Percentiles rank a stretch among this genome's conserved stretches.
phyloP scores from a whole-genome alignment of 2,113 vertebrate species.

The Climacteris rufus region DNA sequence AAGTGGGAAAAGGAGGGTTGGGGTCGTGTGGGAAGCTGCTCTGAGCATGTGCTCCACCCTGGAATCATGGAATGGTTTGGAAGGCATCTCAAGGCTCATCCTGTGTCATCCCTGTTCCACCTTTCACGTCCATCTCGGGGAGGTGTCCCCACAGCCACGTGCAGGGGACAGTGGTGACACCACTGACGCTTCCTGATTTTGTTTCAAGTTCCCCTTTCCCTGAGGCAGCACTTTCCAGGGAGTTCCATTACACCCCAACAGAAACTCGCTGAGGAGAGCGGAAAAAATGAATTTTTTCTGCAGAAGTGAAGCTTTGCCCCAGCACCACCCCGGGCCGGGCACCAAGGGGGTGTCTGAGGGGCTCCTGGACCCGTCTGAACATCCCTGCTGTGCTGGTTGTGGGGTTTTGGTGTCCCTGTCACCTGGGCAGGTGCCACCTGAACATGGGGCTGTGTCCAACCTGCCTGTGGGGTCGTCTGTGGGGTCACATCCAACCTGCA shows the following conservation, averaged over 20 bases:
- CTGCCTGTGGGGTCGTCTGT: too few species aligned
- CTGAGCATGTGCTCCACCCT: fast-evolving
- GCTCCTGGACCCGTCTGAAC: fast-evolving
- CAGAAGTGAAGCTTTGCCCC: background rate
- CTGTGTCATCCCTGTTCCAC: too few species aligned
- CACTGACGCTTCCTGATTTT: fast-evolving
- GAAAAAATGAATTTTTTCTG: fast-evolving
- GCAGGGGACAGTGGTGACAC: background rate
- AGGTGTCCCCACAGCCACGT: background rate
- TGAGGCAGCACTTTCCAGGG: background rate
- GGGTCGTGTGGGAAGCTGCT: fast-evolving
- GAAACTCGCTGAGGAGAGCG: background rate
- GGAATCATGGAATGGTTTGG: fast-evolving
- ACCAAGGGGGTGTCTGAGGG: background rate
- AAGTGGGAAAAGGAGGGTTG: fast-evolving
- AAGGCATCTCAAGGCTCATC: background rate
- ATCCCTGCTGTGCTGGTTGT: background rate
- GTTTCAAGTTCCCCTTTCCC: background rate
- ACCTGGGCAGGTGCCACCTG: background rate
- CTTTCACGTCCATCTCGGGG: background rate
- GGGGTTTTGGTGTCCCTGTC: background rate
- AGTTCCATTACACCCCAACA: fast-evolving
- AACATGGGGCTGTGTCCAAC: background rate
- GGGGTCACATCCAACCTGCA: background rate
- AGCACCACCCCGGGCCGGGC: background rate